Base-by-base conservation (phyloP, 2,888 invertebrate species). In the Dynastes tityus region DNA sequence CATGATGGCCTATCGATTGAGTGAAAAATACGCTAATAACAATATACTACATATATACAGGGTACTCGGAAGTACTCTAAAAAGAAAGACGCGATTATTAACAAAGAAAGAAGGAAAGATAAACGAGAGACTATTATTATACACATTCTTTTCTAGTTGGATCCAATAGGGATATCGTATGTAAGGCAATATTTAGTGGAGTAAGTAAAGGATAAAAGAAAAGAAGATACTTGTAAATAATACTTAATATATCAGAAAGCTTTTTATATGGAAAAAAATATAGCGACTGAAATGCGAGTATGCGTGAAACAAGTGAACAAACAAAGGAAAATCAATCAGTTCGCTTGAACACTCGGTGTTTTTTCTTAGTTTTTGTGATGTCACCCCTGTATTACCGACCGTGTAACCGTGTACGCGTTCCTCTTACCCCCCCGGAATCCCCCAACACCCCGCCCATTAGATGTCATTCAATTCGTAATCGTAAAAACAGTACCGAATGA, bases 181-280 rank as follows among this genome's bases (percentile, higher is more conserved):
- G 32, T 87, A 87, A 87, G 87, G 87, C 86, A 87, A 86, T 85
- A 87, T 81, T 78, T 73, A 78, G 77, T 45, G 63, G 78, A 53
- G 64, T 78, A 74, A 81, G 64, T 78, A 74, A 81, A 84, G 84
- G 16, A 55, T 55, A 55, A 55, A 32, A 11, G 45, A 45, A 45
- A 11, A 45, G 11, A 45, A 16, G 22, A 55, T 22, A 86, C 83
- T 32, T 88, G 88, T 87, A 88, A 82, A 88, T 87, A 68, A 45
- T 45, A 45, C 65, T 55, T 55, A 55, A 29, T 68, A 87, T 86
- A 87, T 86, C 86, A 87, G 86, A 87, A 55, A 87, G 88, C 88
- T 88, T 88, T 88, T 88, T 88, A 88, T 88, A 88, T 88, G 88
- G 87, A 45, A 45, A 45, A 45, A 86, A 85, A 84, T 81, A 45